Percentiles rank a stretch among this genome's conserved stretches.
Evolutionary conservation across 2,888 invertebrate genomes (phyloP).

Genomic region (Branchipolynoe longqiensis): DNA sequence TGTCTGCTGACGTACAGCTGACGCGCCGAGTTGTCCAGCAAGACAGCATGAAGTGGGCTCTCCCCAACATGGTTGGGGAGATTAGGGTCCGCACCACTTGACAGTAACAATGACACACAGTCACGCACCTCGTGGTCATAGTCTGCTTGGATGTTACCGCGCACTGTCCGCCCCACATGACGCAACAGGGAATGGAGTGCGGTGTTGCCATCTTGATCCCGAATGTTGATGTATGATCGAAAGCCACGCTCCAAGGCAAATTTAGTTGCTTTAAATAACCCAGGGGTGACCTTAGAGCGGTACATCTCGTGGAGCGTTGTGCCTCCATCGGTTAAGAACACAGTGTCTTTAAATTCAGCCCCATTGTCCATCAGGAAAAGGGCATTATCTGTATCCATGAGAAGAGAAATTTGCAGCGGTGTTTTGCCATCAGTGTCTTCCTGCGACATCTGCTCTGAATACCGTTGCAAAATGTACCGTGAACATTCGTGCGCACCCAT

Average conservation of each 20-base stretch:
- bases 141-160: conserved; percentile 65
- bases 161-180: conserved; percentile 68
- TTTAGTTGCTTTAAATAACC: conserved; percentile 87
- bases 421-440: conserved; percentile 68
- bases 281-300: conserved; percentile 75
- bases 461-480: conserved; percentile 74
- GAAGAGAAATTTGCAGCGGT: conserved; percentile 75
- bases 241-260: conserved; percentile 88
- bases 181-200: conserved; percentile 83
- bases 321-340: conserved; percentile 67
- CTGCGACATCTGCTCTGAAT: conserved; percentile 69
- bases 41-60: conserved; percentile 85
- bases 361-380: conserved; percentile 84
- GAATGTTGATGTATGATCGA: conserved; percentile 87
- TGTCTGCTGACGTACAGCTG: conserved; percentile 68
- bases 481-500: conserved; percentile 84
- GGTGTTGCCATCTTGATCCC: conserved; percentile 88
- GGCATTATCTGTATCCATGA: conserved; percentile 89
- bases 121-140: conserved; percentile 77
- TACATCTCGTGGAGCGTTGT: conserved; percentile 83
- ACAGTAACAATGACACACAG: conserved; percentile 75
- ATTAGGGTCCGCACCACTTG: conserved; percentile 78
- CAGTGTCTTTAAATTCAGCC: conserved; percentile 83
- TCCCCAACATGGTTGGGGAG: conserved; percentile 85
- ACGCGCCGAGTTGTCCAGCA: conserved; percentile 65